Percentiles rank a stretch among this genome's conserved stretches.
Evolutionary conservation across 2,888 invertebrate genomes (phyloP).

Genomic region (Heliconius charithonia): DNA sequence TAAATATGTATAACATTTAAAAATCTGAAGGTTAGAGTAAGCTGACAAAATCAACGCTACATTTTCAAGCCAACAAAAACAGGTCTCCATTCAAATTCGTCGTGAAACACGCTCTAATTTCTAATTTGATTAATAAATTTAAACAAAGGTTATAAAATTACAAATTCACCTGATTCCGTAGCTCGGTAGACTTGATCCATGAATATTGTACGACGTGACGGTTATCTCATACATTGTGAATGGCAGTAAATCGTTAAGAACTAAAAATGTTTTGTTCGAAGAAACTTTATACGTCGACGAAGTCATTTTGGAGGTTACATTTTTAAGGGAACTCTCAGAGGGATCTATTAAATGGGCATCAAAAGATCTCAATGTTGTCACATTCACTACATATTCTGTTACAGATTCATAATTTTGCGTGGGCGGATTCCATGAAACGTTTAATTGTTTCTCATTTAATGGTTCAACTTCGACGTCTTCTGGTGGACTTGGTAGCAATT

Average conservation of each 20-base stretch:
- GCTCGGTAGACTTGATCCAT: constrained; percentile 90
- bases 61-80: not conserved
- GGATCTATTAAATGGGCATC: constrained; percentile 84
- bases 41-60: not conserved
- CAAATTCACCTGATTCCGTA: constrained; percentile 84
- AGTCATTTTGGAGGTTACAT: constrained; percentile 56
- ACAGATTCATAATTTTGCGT: constrained; percentile 85
- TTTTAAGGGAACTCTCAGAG: constrained; percentile 70
- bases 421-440: constrained; percentile 88
- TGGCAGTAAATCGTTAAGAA: constrained; percentile 86
- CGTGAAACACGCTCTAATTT: not conserved
- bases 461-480: constrained; percentile 88
- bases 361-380: constrained; percentile 88
- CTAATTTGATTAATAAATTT: constrained; percentile 23
- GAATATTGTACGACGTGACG: constrained; percentile 88
- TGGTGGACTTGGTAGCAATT: constrained; percentile 90
- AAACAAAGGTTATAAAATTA: constrained; percentile 21
- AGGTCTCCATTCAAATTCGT: not conserved
- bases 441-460: constrained; percentile 88
- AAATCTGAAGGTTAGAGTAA: not conserved
- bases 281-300: constrained; percentile 82
- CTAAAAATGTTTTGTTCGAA: constrained; percentile 82
- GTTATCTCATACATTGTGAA: constrained; percentile 93
- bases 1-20: too few species aligned
- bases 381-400: constrained; percentile 87